Evolutionary conservation across 2,113 vertebrate species (phyloP).

Genomic region (Anarhynchus alexandrinus): DNA sequence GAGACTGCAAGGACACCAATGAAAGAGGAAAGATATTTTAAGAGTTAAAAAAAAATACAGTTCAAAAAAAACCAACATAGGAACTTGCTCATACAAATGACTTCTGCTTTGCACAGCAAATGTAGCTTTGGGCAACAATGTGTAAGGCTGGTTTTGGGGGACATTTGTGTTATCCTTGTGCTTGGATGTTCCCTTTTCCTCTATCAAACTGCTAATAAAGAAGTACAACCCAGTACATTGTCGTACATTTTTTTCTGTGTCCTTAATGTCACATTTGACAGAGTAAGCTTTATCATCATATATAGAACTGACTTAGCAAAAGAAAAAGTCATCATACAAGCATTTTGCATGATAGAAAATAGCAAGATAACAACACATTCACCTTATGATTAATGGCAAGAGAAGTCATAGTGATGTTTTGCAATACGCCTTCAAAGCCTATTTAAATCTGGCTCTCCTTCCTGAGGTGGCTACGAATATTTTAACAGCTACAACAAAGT

Average conservation of each 20-base stretch:
- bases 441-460: neutral
- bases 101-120: neutral
- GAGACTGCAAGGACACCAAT: neutral
- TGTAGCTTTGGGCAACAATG: neutral
- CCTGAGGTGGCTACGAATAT: neutral
- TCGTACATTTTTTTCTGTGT: neutral
- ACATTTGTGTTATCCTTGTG: neutral
- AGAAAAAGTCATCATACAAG: neutral
- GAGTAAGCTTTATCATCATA: neutral
- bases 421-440: neutral
- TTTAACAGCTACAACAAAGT: neutral
- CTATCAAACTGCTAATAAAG: neutral
- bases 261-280: neutral
- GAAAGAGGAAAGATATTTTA: neutral
- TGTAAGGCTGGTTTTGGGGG: neutral
- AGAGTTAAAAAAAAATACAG: neutral
- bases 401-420: neutral
- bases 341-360: neutral
- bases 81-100: neutral
- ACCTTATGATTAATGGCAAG: neutral
- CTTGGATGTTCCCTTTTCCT: neutral
- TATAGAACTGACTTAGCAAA: neutral
- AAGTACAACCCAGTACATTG: neutral
- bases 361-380: neutral
- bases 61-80: neutral